A percentile compares a stretch with the other conserved stretches of the same genome.
Evolutionary conservation across 1,140 invertebrate species (phyloP).

Genomic region (Elymnias hypermnestra): DNA sequence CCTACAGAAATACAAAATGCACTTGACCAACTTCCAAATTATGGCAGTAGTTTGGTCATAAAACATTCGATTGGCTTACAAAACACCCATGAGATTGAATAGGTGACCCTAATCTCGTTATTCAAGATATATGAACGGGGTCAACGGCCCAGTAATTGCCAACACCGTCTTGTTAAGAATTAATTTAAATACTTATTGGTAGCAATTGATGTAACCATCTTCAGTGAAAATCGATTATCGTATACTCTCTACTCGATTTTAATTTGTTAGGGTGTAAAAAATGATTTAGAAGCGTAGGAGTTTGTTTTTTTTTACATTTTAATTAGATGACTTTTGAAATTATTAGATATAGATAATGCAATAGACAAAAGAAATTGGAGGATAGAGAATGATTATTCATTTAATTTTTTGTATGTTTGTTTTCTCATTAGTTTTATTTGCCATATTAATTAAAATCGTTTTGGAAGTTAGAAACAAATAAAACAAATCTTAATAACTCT

Average conservation of each 20-base stretch:
- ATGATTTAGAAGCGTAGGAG: not conserved
- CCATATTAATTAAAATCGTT: no score
- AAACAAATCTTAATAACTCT: no score
- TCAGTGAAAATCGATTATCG: constrained; percentile 7
- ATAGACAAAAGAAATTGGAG: no score
- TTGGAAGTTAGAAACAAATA: no score
- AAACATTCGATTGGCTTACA: constrained; percentile 1
- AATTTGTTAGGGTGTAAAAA: not conserved
- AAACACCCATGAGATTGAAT: constrained; percentile 5
- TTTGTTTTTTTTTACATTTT: not conserved
- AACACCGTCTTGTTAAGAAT: constrained; percentile 13
- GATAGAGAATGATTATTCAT: no score
- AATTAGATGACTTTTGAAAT: not conserved
- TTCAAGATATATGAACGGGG: constrained; percentile 15
- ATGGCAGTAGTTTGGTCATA: constrained; percentile 1
- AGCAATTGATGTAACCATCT: constrained; percentile 8
- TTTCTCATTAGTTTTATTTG: no score
- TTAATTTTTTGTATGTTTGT: no score
- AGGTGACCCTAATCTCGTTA: constrained; percentile 16
- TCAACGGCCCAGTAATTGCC: constrained; percentile 8
- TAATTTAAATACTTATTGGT: constrained; percentile 13
- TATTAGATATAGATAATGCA: no score
- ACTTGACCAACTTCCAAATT: constrained; percentile 6
- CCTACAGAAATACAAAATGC: not conserved
- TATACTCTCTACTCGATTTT: not conserved